phyloP scores from a whole-genome alignment of 2,888 invertebrate genomes.

The Trachelus tabidus region DNA sequence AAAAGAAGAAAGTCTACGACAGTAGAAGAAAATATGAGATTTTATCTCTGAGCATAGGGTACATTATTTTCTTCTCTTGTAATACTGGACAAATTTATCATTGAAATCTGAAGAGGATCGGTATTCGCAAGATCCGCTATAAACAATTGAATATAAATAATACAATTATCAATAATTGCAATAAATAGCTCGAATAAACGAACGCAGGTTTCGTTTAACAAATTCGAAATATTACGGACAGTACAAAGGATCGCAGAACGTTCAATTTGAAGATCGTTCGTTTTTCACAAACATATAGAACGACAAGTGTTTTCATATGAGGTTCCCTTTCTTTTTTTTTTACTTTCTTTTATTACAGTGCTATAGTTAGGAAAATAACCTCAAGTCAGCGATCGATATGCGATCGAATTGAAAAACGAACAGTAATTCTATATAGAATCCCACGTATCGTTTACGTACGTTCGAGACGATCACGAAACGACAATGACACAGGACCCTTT shows the following conservation, averaged over 20 bases:
- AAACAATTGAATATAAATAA: slow-evolving; percentile 40
- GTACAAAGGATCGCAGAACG: slow-evolving; percentile 24
- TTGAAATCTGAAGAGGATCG: not conserved
- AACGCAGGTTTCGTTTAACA: slow-evolving; percentile 40
- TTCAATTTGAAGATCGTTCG: slow-evolving; percentile 15
- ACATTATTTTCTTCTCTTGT: not conserved
- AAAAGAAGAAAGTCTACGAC: not conserved
- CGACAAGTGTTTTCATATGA: not conserved
- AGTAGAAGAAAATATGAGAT: not conserved
- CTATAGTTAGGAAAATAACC: not conserved
- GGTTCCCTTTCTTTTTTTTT: not conserved
- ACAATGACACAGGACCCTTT: slow-evolving; percentile 77
- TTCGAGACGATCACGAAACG: slow-evolving; percentile 66
- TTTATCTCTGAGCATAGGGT: not conserved
- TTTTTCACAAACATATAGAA: slow-evolving; percentile 15
- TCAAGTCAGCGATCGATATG: not conserved
- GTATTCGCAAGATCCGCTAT: no score
- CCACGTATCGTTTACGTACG: slow-evolving; percentile 27
- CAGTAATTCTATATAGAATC: slow-evolving; percentile 7
- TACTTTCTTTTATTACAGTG: not conserved
- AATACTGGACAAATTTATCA: not conserved
- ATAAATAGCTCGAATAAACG: slow-evolving; percentile 42
- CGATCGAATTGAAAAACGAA: slow-evolving; percentile 4
- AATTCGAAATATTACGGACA: slow-evolving; percentile 37
- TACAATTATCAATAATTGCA: slow-evolving; percentile 35